Base-by-base conservation (phyloP, 1,140 invertebrate genomes). In the Drosophila kepulauana region DNA sequence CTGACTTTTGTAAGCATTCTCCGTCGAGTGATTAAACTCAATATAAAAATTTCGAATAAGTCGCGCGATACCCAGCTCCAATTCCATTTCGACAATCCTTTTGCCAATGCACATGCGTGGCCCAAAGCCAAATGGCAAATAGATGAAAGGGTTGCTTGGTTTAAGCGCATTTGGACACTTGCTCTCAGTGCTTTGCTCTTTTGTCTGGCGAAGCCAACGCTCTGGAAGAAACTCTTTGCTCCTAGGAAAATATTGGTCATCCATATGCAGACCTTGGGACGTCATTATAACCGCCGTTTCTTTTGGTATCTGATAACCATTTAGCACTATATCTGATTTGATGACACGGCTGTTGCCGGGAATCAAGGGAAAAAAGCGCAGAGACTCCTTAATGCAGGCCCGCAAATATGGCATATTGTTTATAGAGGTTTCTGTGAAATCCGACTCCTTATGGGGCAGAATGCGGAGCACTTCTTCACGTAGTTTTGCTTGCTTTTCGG, bases 31-130 rank as follows among this genome's bases (percentile, higher is more conserved):
- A 28, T 92, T 90, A 25, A 94, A 95, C 58, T 94, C 93, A 1
- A 95, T 75, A 16, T 93, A 74, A 68, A 94, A 95, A 71, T 94
- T 93, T 38, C 94, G 91, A 51, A 95, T 89, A 3, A 96, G 92
- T 79, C 95, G 94, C 2, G 94, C 92, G 1, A 96, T 66, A 16
- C 95, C 94, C 38, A 95, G 92, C 77, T 96, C 94, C 43, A 97
- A 84, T 86, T 96, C 96, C 82, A 96, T 93, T 79, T 96, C 95
- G 1, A 96, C 96, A 73, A 97, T 94, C 48, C 96, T 93, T 66
- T 95, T 94, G 3, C 94, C 94, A 56, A 94, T 92, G 70, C 94
- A 95, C 78, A 92, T 93, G 2, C 94, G 85, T 0, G 93, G 93
- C 11, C 95, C 95, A 61, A 94, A 95, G 1, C 95, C 95, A 72